These are phyloP conservation scores for Sparidentex hasta DNA, from an alignment of 2,797 vertebrate species.

Conservation along the genomic window DNA sequence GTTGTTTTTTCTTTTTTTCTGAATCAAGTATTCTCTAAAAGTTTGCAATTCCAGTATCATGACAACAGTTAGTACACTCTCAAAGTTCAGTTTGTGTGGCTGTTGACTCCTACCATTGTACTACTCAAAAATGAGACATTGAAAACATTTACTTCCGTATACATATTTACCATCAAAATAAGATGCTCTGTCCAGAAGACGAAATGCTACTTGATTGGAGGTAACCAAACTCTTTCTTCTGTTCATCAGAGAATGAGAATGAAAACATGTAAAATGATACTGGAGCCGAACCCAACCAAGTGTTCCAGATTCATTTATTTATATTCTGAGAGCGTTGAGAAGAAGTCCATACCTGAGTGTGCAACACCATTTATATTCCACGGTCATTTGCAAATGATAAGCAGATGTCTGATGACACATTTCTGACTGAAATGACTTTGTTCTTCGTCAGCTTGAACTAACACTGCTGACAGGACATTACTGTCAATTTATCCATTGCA, in stretches of 20 bases:
- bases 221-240: neutral
- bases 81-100: neutral
- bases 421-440: slow-evolving; percentile 47
- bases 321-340: neutral
- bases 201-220: neutral
- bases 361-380: slow-evolving; percentile 28
- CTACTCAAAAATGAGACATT: neutral
- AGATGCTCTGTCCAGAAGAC: neutral
- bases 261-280: neutral
- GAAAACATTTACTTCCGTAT: too few relatives aligned
- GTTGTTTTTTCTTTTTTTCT: too few relatives aligned
- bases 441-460: slow-evolving; percentile 40
- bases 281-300: slow-evolving; percentile 1
- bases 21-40: too few relatives aligned
- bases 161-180: neutral
- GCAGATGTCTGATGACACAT: slow-evolving; percentile 47
- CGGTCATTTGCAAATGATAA: slow-evolving; percentile 41
- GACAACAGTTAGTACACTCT: neutral
- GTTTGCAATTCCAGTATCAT: too few relatives aligned
- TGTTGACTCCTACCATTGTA: neutral
- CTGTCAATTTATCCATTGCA: slow-evolving; percentile 47
- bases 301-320: slow-evolving; percentile 21
- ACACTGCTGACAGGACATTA: slow-evolving; percentile 54
- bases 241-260: neutral
- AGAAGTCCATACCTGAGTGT: neutral